phyloP scores from a whole-genome alignment of 2,888 invertebrate genomes.

The Tromatobia lineatoria region DNA sequence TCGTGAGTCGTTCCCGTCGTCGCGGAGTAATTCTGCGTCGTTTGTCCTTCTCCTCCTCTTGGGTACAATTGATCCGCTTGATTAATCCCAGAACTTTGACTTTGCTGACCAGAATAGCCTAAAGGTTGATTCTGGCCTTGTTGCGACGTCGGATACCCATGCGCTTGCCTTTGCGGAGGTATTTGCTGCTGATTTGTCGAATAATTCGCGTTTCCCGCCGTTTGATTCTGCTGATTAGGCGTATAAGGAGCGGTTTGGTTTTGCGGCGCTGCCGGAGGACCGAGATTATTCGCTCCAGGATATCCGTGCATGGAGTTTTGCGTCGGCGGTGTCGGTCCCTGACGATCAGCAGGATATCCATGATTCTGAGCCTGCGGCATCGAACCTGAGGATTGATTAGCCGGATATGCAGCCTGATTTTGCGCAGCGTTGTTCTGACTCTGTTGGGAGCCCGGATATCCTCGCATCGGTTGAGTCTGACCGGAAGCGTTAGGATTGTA shows the following conservation, averaged over 20 bases:
- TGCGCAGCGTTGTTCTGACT: constrained; percentile 67
- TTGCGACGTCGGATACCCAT: constrained; percentile 59
- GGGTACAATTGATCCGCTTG: constrained; percentile 77
- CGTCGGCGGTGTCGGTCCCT: constrained; percentile 68
- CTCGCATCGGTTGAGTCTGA: constrained; percentile 75
- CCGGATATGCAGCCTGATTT: constrained; percentile 66
- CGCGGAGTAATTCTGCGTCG: constrained; percentile 74
- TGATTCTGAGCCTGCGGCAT: constrained; percentile 69
- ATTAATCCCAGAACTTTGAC: constrained; percentile 52
- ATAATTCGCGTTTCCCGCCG: constrained; percentile 59
- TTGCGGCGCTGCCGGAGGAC: constrained; percentile 68
- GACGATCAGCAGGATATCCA: constrained; percentile 75
- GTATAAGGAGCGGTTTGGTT: constrained; percentile 58
- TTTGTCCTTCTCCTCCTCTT: constrained; percentile 73
- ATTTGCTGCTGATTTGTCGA: constrained; percentile 53
- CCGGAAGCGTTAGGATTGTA: constrained; percentile 62
- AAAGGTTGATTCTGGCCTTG: constrained; percentile 56
- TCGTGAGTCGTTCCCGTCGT: constrained; percentile 72
- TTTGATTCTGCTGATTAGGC: constrained; percentile 60
- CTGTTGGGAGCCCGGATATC: constrained; percentile 74
- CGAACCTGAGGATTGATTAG: constrained; percentile 69
- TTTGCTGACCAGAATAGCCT: constrained; percentile 42
- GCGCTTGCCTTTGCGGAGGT: constrained; percentile 55
- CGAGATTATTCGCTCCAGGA: constrained; percentile 69
- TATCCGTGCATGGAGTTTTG: constrained; percentile 76